These are phyloP conservation scores for Barypeithes pellucidus DNA, from an alignment of 2,888 invertebrate genomes.

Conservation along the genomic window DNA sequence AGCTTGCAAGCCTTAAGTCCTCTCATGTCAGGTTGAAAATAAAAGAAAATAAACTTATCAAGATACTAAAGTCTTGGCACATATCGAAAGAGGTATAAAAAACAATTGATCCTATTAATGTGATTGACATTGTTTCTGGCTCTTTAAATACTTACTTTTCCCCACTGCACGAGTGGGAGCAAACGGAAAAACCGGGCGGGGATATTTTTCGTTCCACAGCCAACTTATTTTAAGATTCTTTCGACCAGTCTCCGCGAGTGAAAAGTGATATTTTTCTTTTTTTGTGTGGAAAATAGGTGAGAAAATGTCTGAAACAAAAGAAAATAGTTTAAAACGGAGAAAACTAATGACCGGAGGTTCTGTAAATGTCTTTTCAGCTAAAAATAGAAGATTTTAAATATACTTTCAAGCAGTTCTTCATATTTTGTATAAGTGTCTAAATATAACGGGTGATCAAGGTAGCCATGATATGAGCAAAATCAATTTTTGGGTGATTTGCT, in stretches of 20 bases:
- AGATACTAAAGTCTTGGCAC: too few species aligned
- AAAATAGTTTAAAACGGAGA: conserved; percentile 19
- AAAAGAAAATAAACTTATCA: too few species aligned
- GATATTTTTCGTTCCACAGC: conserved; percentile 49
- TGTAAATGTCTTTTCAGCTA: conserved; percentile 25
- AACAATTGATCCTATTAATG: neutral
- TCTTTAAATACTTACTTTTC: neutral
- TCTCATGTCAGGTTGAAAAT: too few species aligned
- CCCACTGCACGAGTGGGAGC: conserved; percentile 47
- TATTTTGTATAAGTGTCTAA: conserved; percentile 31
- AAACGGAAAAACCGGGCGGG: conserved; percentile 41
- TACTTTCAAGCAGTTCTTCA: conserved; percentile 19
- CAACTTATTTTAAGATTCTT: conserved; percentile 53
- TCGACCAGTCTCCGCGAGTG: conserved; percentile 47
- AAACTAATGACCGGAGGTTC: neutral
- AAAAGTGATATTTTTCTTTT: conserved; percentile 51
- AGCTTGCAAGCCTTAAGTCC: too few species aligned
- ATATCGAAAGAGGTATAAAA: too few species aligned
- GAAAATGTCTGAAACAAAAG: conserved; percentile 30
- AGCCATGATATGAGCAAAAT: conserved; percentile 19
- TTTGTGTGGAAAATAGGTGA: conserved; percentile 40
- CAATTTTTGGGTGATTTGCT: neutral
- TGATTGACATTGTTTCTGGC: neutral
- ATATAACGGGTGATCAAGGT: conserved; percentile 26
- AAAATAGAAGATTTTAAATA: conserved; percentile 41